phyloP scores from a whole-genome alignment of 30 jellyfish, hydroid and myxozoan genomes.

The Phacellophora camtschatica region DNA sequence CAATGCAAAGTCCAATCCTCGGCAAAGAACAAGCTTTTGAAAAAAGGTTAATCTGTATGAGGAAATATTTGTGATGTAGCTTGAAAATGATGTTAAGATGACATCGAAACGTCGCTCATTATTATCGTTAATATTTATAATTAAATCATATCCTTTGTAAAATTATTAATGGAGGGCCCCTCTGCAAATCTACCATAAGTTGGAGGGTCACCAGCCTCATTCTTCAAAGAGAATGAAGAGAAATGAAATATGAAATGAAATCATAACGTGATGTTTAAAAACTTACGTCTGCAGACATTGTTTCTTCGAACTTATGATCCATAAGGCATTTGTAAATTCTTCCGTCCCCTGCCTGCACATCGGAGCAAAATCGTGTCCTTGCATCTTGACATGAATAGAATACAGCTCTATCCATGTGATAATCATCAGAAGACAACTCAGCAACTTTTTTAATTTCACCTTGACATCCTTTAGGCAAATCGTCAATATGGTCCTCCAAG shows the following conservation, averaged over 20 bases:
- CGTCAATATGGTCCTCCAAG: slow-evolving; percentile 75
- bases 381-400: slow-evolving; percentile 97
- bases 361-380: slow-evolving; percentile 72
- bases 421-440: slow-evolving; percentile 93
- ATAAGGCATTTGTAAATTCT: slow-evolving; percentile 81
- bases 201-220: too few species aligned
- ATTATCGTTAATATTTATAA: too few species aligned
- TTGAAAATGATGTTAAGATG: too few species aligned
- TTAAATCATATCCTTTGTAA: too few species aligned
- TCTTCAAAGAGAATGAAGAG: too few species aligned
- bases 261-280: not conserved
- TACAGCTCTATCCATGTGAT: slow-evolving; percentile 92
- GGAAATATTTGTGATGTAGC: too few species aligned
- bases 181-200: too few species aligned
- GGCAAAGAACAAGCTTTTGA: too few species aligned
- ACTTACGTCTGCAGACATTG: slow-evolving; percentile 89
- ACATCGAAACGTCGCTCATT: too few species aligned
- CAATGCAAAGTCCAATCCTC: too few species aligned
- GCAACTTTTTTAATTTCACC: slow-evolving; percentile 65
- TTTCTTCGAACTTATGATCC: slow-evolving; percentile 65
- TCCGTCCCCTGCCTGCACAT: slow-evolving; percentile 90
- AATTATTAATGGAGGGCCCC: too few species aligned
- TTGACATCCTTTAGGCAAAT: slow-evolving; percentile 65
- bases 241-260: not conserved
- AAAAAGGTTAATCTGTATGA: too few species aligned